A percentile compares a stretch with the other conserved stretches of the same genome.
Conservation (phyloP, 2,888 invertebrate genomes). For the Ephialtes manifestator region DNA sequence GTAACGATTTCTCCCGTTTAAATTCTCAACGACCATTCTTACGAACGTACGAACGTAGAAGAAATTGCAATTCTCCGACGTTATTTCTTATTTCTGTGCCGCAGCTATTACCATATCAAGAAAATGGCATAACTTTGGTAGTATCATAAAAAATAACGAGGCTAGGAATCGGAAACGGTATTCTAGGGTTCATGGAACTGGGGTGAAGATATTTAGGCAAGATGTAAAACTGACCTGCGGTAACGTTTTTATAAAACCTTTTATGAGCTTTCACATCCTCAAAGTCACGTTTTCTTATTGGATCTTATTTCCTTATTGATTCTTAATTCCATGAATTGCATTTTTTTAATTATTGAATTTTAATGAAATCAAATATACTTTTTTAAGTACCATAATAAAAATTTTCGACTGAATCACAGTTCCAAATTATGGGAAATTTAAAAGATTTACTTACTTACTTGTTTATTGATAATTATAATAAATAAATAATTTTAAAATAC, state of each 20-base stretch:
- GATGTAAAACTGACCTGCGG: conserved; percentile 1
- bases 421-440: no score
- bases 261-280: background rate
- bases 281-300: background rate
- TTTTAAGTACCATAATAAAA: background rate
- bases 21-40: conserved; percentile 28
- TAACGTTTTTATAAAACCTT: conserved; percentile 24
- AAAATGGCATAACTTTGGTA: conserved; percentile 25
- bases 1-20: background rate
- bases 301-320: no score
- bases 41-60: conserved; percentile 4
- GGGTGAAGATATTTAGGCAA: conserved; percentile 10
- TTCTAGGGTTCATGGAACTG: conserved; percentile 3
- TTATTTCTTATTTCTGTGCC: conserved; percentile 35
- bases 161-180: conserved; percentile 21
- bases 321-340: background rate
- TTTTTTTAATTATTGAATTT: background rate
- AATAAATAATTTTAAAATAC: no score
- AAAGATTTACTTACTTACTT: no score
- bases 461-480: no score
- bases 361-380: background rate
- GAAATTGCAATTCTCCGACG: conserved; percentile 11
- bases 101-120: conserved; percentile 21
- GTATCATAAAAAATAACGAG: conserved; percentile 55
- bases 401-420: no score